Evolutionary conservation across 2,888 invertebrate species (phyloP).

Genomic region (Xestia xanthographa): DNA sequence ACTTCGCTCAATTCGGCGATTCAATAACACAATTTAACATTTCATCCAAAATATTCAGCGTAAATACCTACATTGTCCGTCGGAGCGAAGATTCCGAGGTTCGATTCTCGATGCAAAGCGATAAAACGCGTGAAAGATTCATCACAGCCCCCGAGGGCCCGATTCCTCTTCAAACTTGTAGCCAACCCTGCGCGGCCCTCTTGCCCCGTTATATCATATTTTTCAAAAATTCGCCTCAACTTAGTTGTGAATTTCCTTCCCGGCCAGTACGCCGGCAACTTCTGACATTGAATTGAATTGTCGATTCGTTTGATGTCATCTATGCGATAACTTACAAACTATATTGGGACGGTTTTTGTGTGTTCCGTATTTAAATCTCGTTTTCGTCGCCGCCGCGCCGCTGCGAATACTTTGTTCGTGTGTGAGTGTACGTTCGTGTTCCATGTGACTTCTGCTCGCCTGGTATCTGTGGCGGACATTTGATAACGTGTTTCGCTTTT

Average conservation of each 20-base stretch:
- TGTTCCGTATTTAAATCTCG: slow-evolving; percentile 58
- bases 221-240: slow-evolving; percentile 85
- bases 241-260: slow-evolving; percentile 78
- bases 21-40: slow-evolving; percentile 62
- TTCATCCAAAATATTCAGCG: slow-evolving; percentile 57
- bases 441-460: slow-evolving; percentile 38
- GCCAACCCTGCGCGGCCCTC: slow-evolving; percentile 78
- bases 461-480: slow-evolving; percentile 32
- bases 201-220: slow-evolving; percentile 86
- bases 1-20: slow-evolving; percentile 34
- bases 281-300: slow-evolving; percentile 81
- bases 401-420: slow-evolving; percentile 47
- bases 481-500: slow-evolving; percentile 11
- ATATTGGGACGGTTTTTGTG: slow-evolving; percentile 55
- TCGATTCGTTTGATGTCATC: slow-evolving; percentile 72
- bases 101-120: slow-evolving; percentile 86
- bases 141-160: slow-evolving; percentile 86
- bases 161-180: slow-evolving; percentile 87
- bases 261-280: slow-evolving; percentile 74
- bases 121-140: slow-evolving; percentile 89
- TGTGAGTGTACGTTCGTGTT: slow-evolving; percentile 18
- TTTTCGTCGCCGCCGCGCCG: slow-evolving; percentile 41
- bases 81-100: slow-evolving; percentile 77
- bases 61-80: slow-evolving; percentile 64
- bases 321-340: slow-evolving; percentile 68